Evolutionary conservation across 2,888 invertebrate species (phyloP), one percentile per base, ranked within the genome.

Genomic region (Dryadula phaetusa): DNA sequence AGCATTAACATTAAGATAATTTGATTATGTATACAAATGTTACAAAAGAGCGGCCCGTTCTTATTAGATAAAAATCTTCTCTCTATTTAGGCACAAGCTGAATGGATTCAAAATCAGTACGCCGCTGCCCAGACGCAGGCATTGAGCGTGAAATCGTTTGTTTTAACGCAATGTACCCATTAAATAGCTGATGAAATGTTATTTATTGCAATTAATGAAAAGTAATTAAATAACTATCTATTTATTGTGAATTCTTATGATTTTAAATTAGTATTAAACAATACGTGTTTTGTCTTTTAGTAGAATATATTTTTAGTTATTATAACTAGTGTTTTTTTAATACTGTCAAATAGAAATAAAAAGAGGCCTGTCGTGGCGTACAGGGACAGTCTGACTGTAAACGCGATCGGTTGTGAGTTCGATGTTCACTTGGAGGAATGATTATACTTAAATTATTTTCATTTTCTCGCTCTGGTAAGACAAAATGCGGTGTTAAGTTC

Each of bases 131-230:
- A 62, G 28, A 44, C 61, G 40, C 49, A 61, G 34, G 61, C 64
- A 56, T 53, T 16, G 20, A 60, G 70, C 67, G 64, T 68, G 70
- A 69, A 72, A 70, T 67, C 65, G 65, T 62, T 70, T 62, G 66
- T 70, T 69, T 66, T 49, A 66, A 63, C 54, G 64, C 62, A 67
- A 61, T 28, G 12, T 42, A 52, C 14, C 47, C 66, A 54, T 68
- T 63, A 44, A 61, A 20, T 54, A 62, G 37, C 18, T 64, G 66
- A 64, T 32, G 64, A 69, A 69, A 69, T 62, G 34, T 32, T 66
- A 34, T 53, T 44, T 53, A 53, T 58, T 65, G 37, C 25, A 61
- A 58, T 22, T 12, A 62, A 46, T 62, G 20, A 46, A 54, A 22
- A 62, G n/a, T 40, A n/a, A 40, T 46, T 20, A n/a, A n/a, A 32